phyloP scores from a whole-genome alignment of 2,888 invertebrate genomes.

The Scaptomyza polygonia region DNA sequence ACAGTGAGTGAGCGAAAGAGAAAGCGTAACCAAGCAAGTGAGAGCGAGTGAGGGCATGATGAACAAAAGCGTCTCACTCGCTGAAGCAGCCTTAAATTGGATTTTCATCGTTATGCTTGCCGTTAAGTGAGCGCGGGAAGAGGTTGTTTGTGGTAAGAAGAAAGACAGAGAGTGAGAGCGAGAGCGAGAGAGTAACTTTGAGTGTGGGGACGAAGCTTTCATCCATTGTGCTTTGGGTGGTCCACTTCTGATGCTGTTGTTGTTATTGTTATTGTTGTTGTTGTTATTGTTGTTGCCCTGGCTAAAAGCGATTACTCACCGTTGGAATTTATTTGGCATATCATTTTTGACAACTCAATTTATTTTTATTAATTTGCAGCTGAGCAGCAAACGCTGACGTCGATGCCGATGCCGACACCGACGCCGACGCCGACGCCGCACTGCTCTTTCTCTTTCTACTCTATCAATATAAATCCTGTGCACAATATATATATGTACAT shows the following conservation, averaged over 20 bases:
- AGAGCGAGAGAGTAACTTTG: constrained; percentile 17
- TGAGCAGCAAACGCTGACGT: constrained; percentile 56
- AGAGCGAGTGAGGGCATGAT: constrained; percentile 44
- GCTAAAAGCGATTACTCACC: constrained; percentile 83
- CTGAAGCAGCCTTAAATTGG: constrained; percentile 80
- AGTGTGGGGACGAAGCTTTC: constrained; percentile 39
- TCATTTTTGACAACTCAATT: constrained; percentile 85
- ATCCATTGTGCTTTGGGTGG: constrained; percentile 70
- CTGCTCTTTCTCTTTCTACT: constrained; percentile 7
- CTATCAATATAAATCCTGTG: constrained; percentile 37
- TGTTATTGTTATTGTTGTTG: constrained; percentile 15
- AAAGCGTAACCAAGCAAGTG: constrained; percentile 4
- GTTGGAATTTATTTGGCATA: constrained; percentile 84
- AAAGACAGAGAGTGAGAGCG: constrained; percentile 2
- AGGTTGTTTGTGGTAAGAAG: constrained; percentile 44
- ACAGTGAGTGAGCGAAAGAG: constrained; percentile 27
- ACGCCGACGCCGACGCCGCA: neutral
- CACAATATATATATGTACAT: constrained; percentile 22
- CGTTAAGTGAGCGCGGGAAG: constrained; percentile 66
- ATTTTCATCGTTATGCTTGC: constrained; percentile 80
- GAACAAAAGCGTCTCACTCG: constrained; percentile 50
- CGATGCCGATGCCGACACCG: no score
- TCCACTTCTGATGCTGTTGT: constrained; percentile 17
- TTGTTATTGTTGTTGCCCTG: constrained; percentile 30
- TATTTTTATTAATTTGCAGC: constrained; percentile 84